Evolutionary conservation across 2,797 vertebrate species (phyloP).

Genomic region (Phyllotis vaccarum): DNA sequence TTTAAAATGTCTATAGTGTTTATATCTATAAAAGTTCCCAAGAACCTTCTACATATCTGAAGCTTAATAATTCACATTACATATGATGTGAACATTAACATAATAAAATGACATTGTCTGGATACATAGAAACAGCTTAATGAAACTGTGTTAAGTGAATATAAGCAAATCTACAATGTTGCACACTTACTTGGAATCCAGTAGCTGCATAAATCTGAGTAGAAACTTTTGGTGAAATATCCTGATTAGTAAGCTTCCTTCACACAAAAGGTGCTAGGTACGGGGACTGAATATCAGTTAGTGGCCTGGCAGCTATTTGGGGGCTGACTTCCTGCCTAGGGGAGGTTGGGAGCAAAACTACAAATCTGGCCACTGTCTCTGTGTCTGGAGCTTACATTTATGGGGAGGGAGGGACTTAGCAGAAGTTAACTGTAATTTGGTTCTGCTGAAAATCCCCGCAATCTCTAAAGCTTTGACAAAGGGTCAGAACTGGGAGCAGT

Average conservation of each 20-base stretch:
- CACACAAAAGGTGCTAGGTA: not conserved
- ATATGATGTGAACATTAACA: not conserved
- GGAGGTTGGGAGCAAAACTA: not conserved
- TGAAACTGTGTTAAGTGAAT: not conserved
- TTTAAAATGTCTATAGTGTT: not conserved
- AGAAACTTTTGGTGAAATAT: not conserved
- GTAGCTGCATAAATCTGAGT: not conserved
- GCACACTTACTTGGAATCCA: not conserved
- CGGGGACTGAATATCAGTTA: not conserved
- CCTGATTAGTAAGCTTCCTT: too few species aligned
- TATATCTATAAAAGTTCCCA: not conserved
- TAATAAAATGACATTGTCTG: not conserved
- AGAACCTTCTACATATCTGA: not conserved
- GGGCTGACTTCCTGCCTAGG: not conserved
- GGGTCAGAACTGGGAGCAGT: not conserved
- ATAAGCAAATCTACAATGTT: not conserved
- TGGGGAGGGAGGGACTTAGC: not conserved
- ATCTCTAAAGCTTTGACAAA: not conserved
- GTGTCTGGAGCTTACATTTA: not conserved
- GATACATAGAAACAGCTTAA: not conserved
- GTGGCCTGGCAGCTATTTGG: not conserved
- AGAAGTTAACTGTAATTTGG: slow-evolving; percentile 9
- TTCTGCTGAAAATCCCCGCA: not conserved
- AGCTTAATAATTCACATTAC: not conserved
- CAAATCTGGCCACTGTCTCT: not conserved